These are phyloP conservation scores for Dipodomys merriami DNA, from an alignment of 2,113 vertebrate species.

Conservation along the genomic window DNA sequence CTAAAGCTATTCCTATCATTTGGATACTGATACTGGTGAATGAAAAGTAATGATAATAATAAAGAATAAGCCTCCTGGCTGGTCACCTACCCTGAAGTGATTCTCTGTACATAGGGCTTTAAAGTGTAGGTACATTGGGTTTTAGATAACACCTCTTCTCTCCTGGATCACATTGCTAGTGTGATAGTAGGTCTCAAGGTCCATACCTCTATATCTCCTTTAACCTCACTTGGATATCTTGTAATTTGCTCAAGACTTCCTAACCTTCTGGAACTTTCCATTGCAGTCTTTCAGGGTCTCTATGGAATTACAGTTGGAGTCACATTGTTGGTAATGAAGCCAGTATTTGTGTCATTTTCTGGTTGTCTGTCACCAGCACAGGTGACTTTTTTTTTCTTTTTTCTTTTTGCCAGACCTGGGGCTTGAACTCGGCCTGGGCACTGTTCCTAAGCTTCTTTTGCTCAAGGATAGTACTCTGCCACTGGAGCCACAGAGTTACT, in stretches of 20 bases:
- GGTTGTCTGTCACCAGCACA: background rate
- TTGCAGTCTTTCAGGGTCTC: background rate
- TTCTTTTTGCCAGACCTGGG: too few relatives aligned
- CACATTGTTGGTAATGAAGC: background rate
- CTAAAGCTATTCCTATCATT: background rate
- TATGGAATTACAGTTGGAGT: background rate
- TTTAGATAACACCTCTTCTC: background rate
- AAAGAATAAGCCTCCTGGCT: background rate
- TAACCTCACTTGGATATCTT: background rate
- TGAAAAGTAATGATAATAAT: background rate
- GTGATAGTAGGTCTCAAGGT: background rate
- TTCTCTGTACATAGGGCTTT: background rate
- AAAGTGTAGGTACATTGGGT: background rate
- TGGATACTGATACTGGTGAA: conserved; percentile 16
- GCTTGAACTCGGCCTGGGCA: too few relatives aligned
- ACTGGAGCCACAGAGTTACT: too few relatives aligned
- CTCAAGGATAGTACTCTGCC: too few relatives aligned
- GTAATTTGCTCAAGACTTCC: background rate
- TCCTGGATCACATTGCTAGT: background rate
- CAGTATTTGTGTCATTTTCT: background rate
- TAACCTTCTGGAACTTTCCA: background rate
- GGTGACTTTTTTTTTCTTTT: background rate
- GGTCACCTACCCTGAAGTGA: background rate
- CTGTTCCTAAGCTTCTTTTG: too few relatives aligned
- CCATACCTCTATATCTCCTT: background rate